These are phyloP conservation scores for Agrochola lychnidis DNA, from an alignment of 2,888 invertebrate genomes.

Conservation along the genomic window DNA sequence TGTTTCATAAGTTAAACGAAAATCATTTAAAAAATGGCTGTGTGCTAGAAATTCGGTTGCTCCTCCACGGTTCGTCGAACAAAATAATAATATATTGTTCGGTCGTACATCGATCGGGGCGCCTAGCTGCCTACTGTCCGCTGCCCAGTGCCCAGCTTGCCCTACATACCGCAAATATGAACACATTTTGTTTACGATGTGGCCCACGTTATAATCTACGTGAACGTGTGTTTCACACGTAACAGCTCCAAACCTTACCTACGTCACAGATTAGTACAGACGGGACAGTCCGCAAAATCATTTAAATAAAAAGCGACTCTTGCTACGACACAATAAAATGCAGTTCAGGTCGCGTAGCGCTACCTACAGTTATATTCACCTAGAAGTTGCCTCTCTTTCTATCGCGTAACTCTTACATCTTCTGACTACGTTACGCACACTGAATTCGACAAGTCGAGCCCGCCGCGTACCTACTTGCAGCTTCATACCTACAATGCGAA, in stretches of 20 bases:
- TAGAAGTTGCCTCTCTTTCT: too few relatives aligned
- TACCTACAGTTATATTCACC: too few relatives aligned
- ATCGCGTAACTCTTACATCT: too few relatives aligned
- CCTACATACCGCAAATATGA: constrained; percentile 66
- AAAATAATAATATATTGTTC: constrained; percentile 82
- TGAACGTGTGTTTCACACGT: constrained; percentile 27
- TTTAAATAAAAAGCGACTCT: too few relatives aligned
- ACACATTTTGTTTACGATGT: constrained; percentile 56
- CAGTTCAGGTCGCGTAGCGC: too few relatives aligned
- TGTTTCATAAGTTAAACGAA: constrained; percentile 75
- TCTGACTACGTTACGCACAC: too few relatives aligned
- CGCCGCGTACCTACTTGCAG: too few relatives aligned
- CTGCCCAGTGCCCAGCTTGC: constrained; percentile 34
- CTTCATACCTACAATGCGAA: too few relatives aligned
- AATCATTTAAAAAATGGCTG: constrained; percentile 81
- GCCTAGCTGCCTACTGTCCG: constrained; percentile 16
- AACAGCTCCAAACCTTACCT: constrained; percentile 21
- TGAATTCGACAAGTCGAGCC: too few relatives aligned
- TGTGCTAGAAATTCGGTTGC: constrained; percentile 76
- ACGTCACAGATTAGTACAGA: background rate
- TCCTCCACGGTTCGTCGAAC: constrained; percentile 77
- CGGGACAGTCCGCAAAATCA: too few relatives aligned
- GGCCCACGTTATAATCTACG: constrained; percentile 35
- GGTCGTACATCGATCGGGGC: constrained; percentile 64
- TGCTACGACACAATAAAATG: too few relatives aligned